A percentile compares a stretch with the other conserved stretches of the same genome.
phyloP scores from a whole-genome alignment of 2,888 invertebrate species.

The Colostygia pectinataria region DNA sequence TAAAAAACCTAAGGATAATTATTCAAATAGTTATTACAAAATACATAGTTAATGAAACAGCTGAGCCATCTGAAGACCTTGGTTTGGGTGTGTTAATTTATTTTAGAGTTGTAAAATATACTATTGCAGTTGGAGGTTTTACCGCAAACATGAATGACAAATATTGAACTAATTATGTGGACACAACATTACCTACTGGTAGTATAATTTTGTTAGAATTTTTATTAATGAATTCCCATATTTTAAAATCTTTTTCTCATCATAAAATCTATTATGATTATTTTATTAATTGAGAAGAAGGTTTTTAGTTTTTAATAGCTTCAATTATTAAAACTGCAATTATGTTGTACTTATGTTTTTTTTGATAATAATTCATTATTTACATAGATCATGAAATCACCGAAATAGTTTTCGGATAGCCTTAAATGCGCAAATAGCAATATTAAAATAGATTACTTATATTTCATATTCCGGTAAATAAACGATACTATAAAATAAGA shows the following conservation, averaged over 20 bases:
- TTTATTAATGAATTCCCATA: constrained; percentile 28
- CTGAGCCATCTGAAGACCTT: too few relatives aligned
- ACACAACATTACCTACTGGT: constrained; percentile 22
- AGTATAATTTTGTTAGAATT: constrained; percentile 39
- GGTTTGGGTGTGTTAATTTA: too few relatives aligned
- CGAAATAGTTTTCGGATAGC: constrained; percentile 11
- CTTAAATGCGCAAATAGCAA: constrained; percentile 25
- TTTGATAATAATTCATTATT: constrained; percentile 1
- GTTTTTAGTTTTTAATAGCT: constrained; percentile 6
- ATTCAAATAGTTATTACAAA: too few relatives aligned
- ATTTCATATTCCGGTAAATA: not conserved
- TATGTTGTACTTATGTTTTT: too few relatives aligned
- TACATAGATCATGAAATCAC: constrained; percentile 12
- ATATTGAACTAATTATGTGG: constrained; percentile 2
- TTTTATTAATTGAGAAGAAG: constrained; percentile 3
- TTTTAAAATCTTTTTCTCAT: constrained; percentile 1
- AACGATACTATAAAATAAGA: not conserved
- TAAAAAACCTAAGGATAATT: too few relatives aligned
- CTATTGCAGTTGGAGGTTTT: too few relatives aligned
- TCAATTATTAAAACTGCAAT: constrained; percentile 6
- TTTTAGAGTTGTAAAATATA: too few relatives aligned
- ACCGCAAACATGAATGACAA: too few relatives aligned
- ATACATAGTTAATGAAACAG: too few relatives aligned
- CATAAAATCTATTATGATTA: constrained; percentile 9
- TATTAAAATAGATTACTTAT: too few relatives aligned